Percentiles rank a stretch among this genome's conserved stretches.
phyloP scores from a whole-genome alignment of 2,113 vertebrate genomes.

The Empidonax alnorum region DNA sequence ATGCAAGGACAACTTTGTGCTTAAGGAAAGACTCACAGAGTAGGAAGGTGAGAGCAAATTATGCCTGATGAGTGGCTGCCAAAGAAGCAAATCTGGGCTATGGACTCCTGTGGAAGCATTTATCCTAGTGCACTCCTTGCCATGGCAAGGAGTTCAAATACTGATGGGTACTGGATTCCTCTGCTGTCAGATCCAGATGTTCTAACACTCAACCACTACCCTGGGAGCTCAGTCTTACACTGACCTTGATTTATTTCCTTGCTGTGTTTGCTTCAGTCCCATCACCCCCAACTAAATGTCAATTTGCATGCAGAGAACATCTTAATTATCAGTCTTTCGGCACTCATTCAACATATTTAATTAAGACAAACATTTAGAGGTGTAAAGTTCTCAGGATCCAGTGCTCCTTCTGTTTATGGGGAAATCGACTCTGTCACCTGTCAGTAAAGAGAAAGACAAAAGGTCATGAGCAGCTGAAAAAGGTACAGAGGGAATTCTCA shows the following conservation, averaged over 20 bases:
- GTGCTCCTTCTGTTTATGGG: neutral
- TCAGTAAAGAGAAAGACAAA: neutral
- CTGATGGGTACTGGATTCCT: neutral
- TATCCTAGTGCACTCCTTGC: neutral
- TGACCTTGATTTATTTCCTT: neutral
- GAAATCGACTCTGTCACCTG: neutral
- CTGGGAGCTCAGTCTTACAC: neutral
- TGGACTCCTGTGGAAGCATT: neutral
- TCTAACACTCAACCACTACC: neutral
- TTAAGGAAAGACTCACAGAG: neutral
- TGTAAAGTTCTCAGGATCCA: neutral
- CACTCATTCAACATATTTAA: neutral
- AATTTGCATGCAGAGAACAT: neutral
- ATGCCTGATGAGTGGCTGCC: neutral
- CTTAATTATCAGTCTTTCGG: neutral
- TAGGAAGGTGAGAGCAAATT: neutral
- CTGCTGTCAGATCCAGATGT: neutral
- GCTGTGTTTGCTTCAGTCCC: neutral
- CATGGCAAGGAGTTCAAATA: neutral
- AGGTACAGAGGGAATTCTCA: neutral
- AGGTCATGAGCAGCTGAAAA: neutral
- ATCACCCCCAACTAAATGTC: neutral
- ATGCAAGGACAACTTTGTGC: neutral
- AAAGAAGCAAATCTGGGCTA: neutral
- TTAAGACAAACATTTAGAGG: neutral